phyloP scores from a whole-genome alignment of 2,888 invertebrate species.

The Lycia hirtaria region DNA sequence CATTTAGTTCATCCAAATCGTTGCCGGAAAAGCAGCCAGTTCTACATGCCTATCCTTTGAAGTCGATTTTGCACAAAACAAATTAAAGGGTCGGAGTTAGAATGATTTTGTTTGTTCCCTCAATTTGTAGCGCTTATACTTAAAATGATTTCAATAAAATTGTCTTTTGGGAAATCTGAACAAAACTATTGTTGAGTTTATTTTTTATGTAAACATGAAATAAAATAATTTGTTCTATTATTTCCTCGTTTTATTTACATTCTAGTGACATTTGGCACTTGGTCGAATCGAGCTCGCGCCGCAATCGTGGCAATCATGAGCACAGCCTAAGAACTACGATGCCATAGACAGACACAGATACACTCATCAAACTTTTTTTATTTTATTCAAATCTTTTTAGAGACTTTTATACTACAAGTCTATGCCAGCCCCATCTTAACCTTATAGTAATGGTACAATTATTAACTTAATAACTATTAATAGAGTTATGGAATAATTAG shows the following conservation, averaged over 20 bases:
- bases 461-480: too few relatives aligned
- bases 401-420: too few relatives aligned
- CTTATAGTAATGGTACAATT: too few relatives aligned
- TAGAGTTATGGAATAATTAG: too few relatives aligned
- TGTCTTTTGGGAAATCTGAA: conserved; percentile 21
- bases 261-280: too few relatives aligned
- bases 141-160: conserved; percentile 13
- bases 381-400: too few relatives aligned
- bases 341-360: too few relatives aligned
- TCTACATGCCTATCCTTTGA: conserved; percentile 54
- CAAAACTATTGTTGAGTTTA: neutral
- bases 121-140: conserved; percentile 15
- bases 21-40: conserved; percentile 62
- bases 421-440: too few relatives aligned
- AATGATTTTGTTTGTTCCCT: conserved; percentile 9
- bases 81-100: conserved; percentile 1
- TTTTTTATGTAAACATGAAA: neutral
- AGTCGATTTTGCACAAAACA: conserved; percentile 33
- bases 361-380: too few relatives aligned
- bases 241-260: neutral
- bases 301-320: too few relatives aligned
- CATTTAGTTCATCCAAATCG: conserved; percentile 69
- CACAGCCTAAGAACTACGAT: too few relatives aligned
- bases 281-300: too few relatives aligned
- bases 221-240: neutral